phyloP scores from a whole-genome alignment of 2,113 vertebrate species.

The Cyanoramphus novaezelandiae region DNA sequence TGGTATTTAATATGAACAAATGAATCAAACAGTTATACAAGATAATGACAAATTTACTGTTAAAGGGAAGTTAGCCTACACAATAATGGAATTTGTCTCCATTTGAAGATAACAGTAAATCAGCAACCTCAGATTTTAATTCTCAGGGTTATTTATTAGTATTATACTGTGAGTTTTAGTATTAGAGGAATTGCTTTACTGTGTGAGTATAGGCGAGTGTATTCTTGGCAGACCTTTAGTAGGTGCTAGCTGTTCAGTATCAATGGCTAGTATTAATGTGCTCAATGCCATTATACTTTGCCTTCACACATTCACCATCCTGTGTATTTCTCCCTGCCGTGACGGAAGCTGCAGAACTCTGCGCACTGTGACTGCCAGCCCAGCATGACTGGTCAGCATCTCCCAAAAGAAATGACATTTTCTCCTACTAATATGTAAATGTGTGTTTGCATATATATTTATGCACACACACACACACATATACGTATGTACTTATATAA shows the following conservation, averaged over 20 bases:
- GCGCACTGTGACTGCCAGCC: accelerated
- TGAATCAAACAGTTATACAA: background rate
- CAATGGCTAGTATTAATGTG: background rate
- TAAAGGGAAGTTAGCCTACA: background rate
- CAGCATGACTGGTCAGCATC: no score
- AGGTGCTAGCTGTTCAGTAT: background rate
- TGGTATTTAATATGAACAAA: background rate
- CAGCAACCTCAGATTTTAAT: background rate
- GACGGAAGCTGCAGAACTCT: background rate
- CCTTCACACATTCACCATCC: background rate
- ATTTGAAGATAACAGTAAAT: background rate
- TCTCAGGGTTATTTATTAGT: background rate
- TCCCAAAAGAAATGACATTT: background rate
- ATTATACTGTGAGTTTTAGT: background rate
- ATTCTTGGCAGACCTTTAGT: background rate
- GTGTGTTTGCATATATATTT: background rate
- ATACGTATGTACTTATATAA: background rate
- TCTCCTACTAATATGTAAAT: background rate
- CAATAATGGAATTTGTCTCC: background rate
- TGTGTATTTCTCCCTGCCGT: background rate
- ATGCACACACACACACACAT: background rate
- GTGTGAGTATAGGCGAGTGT: background rate
- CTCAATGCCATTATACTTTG: background rate
- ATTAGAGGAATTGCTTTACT: background rate
- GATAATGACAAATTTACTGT: background rate